Evolutionary conservation across 64 coral and sea anemone species (phyloP).

Genomic region (Montipora sp.): DNA sequence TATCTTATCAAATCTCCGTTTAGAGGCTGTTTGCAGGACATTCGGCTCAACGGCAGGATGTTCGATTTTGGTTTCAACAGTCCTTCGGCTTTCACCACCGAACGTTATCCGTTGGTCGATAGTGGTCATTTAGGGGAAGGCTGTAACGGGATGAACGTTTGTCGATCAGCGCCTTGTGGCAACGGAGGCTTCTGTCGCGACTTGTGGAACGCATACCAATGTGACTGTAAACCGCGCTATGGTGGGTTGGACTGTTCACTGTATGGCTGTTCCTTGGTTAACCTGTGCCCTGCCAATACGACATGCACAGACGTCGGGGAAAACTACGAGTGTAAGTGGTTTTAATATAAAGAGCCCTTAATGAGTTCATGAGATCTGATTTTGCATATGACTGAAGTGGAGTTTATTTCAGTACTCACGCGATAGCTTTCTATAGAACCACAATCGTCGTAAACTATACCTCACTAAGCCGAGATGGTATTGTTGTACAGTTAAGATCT

Average conservation of each 20-base stretch:
- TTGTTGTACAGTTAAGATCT: too few relatives aligned
- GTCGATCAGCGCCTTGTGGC: slow-evolving; percentile 63
- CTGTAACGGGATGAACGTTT: slow-evolving; percentile 83
- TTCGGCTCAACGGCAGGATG: slow-evolving; percentile 72
- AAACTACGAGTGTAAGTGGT: slow-evolving; percentile 67
- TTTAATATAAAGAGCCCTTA: not conserved
- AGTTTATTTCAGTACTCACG: not conserved
- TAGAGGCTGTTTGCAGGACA: slow-evolving; percentile 85
- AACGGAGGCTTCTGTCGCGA: slow-evolving; percentile 78
- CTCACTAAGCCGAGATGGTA: too few relatives aligned
- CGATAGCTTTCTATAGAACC: too few relatives aligned
- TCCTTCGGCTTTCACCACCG: slow-evolving; percentile 12
- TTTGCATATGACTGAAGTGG: not conserved
- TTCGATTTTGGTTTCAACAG: slow-evolving; percentile 64
- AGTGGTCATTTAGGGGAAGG: slow-evolving; percentile 38
- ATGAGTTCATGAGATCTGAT: not conserved
- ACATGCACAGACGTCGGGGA: slow-evolving; percentile 76
- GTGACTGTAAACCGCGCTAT: slow-evolving; percentile 81
- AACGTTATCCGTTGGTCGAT: not conserved
- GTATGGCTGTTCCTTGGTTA: slow-evolving; percentile 82
- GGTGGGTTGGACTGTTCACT: slow-evolving; percentile 84
- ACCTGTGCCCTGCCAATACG: slow-evolving; percentile 73
- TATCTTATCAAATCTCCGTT: slow-evolving; percentile 44
- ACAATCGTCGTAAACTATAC: too few relatives aligned
- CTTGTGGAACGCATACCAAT: slow-evolving; percentile 81